These are phyloP conservation scores for Callithrix jacchus DNA, from an alignment of 2,113 vertebrate species.

Conservation along the genomic window DNA sequence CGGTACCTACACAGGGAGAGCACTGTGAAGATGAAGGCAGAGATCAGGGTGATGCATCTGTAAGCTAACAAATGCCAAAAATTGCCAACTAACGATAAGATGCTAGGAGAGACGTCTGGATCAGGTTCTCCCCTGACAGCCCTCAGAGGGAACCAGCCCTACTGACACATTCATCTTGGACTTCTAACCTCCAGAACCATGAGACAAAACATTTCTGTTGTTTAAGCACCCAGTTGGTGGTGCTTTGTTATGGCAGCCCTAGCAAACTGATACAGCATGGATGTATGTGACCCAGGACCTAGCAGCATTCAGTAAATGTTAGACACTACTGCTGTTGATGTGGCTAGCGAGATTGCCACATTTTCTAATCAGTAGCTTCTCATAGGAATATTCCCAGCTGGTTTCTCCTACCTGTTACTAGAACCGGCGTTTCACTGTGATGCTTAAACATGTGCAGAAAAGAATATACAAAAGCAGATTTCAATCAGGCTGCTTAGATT, in stretches of 20 bases:
- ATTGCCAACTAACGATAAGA: neutral
- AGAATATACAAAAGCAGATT: neutral
- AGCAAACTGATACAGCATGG: neutral
- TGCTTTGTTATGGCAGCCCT: neutral
- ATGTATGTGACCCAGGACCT: neutral
- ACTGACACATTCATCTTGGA: neutral
- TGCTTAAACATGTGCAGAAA: neutral
- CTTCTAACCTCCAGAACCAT: neutral
- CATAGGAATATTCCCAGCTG: neutral
- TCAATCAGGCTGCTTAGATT: neutral
- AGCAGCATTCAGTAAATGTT: too few species aligned
- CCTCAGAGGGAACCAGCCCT: neutral
- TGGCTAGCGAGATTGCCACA: neutral
- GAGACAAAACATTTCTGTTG: neutral
- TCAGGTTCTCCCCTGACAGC: neutral
- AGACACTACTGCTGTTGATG: neutral
- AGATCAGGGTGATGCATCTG: fast-evolving
- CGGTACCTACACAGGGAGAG: neutral
- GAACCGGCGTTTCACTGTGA: neutral
- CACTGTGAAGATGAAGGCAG: neutral
- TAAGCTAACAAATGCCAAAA: neutral
- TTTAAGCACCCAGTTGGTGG: neutral
- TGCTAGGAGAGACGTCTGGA: neutral
- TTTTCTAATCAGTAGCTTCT: neutral
- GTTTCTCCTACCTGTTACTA: neutral